These are phyloP conservation scores for Corythaixoides concolor DNA, from an alignment of 2,113 vertebrate species.

Conservation along the genomic window DNA sequence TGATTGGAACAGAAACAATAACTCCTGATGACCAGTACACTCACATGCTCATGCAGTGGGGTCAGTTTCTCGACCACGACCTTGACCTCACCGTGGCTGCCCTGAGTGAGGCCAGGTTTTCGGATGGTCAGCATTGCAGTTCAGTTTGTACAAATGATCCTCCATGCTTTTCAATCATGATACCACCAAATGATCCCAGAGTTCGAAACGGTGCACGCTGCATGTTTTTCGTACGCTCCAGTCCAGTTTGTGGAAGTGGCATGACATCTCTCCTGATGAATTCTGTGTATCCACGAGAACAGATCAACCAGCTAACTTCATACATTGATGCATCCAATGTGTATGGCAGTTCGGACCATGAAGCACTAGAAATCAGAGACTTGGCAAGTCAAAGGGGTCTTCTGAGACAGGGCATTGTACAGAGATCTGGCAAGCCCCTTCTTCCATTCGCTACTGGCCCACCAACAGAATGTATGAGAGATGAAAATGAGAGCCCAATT, in stretches of 20 bases:
- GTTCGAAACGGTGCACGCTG: constrained; percentile 86
- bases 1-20: constrained; percentile 91
- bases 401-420: constrained; percentile 92
- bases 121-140: constrained; percentile 91
- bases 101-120: constrained; percentile 95
- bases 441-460: constrained; percentile 93
- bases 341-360: constrained; percentile 90
- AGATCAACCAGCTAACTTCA: constrained; percentile 97
- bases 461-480: constrained; percentile 95
- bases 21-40: constrained; percentile 92
- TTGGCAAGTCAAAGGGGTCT: constrained; percentile 93
- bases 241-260: constrained; percentile 95
- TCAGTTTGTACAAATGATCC: constrained; percentile 91
- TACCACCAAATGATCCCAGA: constrained; percentile 87
- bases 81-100: constrained; percentile 92
- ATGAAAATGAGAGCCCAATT: constrained; percentile 96
- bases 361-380: constrained; percentile 90
- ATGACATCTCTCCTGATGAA: constrained; percentile 99
- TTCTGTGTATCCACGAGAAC: constrained; percentile 94
- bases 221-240: constrained; percentile 99
- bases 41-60: constrained; percentile 99
- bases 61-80: constrained; percentile 97
- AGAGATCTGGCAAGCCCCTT: constrained; percentile 93
- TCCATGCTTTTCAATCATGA: constrained; percentile 92
- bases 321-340: constrained; percentile 96